Base-by-base conservation (phyloP, 2,888 invertebrate species). In the Oligia strigilis region DNA sequence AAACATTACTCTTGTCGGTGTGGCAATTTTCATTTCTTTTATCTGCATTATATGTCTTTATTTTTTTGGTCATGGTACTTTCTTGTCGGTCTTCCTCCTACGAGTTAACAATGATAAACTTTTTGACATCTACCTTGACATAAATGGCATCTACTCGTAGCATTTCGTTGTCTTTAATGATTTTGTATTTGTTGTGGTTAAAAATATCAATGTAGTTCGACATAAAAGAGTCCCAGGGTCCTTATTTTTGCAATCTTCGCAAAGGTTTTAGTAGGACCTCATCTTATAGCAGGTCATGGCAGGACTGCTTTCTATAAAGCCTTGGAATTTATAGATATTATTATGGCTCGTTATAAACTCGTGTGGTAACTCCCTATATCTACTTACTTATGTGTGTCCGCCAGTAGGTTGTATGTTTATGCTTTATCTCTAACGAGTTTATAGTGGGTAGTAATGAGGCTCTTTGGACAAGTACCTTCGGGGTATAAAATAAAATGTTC, bases 281-380 rank as follows among this genome's bases (percentile, higher is more conserved):
- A 62, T 72, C 65, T 60, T 19, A 23, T 52, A 72, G 49, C 82
- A 71, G 89, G 91, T 88, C 91, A 91, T 87, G 91, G 91, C 81
- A 71, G 65, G 46, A 81, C 88, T 70, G 81, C 90, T 91, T 89
- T 91, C 90, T 88, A 86, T 88, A 62, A 62, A 74, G 36, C 29
- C 60, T 60, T 46, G 43, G 46, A 67, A 67, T 67, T 64, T 60
- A 71, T 82, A 75, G 66, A 60, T 77, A 43, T 83, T 62, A 69
- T 67, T 80, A 74, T 64, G 52, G 60, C 46, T 62, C 46, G 65
- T 79, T 74, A 70, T 75, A 60, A 70, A 70, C 77, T 70, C n/a
- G 65, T 73, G 52, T 72, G 64, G 81, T 75, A 49, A 84, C 40
- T 49, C 23, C 9, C 40, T 70, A 40, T 75, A 40, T n/a, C n/a